Base-by-base conservation (phyloP, 2,797 vertebrate species). In the Borostomias antarcticus region DNA sequence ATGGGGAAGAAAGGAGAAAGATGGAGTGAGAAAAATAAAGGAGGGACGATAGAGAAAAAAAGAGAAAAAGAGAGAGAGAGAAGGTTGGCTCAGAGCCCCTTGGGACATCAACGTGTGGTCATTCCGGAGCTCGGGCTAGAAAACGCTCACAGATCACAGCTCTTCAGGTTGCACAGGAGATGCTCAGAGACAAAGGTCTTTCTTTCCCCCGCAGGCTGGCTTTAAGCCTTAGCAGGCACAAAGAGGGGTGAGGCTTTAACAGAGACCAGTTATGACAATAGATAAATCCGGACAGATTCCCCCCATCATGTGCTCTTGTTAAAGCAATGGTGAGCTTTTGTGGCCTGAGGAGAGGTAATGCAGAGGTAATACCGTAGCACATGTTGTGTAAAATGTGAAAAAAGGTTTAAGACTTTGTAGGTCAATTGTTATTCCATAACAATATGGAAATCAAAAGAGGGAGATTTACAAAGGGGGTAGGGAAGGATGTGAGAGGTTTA, bases 41-140 rank as follows among this genome's bases (percentile, higher is more conserved):
- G 13, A 17, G 13, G 43, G 13, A 3, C 3, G 43, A n/a, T 2
- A n/a, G 7, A 51, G 48, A 25, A 19, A n/a, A 17, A n/a, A 4
- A 8, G 21, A 25, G 9, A 51, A 0, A 10, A 32, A 29, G 35
- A 37, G 43, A 25, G 58, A 35, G 62, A 58, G 58, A 40, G 58
- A 74, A 68, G 69, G 66, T 29, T 45, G 48, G 40, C 43, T 29
- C 33, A 58, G 50, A 77, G 67, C 71, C 64, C 48, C 63, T 28
- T 63, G 23, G 11, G 47, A 68, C 64, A 66, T 70, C 45, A 23
- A 35, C 64, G 62, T 21, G 57, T 47, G 40, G n/a, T 53, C n/a
- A 4, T 15, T 65, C 64, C 62, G 17, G 28, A 53, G 30, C 43
- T 52, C 29, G 9, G 51, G 17, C 32, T 52, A 40, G 45, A 10